Conservation (phyloP, 23 tunicate species). For the Clavelina lepadiformis region DNA sequence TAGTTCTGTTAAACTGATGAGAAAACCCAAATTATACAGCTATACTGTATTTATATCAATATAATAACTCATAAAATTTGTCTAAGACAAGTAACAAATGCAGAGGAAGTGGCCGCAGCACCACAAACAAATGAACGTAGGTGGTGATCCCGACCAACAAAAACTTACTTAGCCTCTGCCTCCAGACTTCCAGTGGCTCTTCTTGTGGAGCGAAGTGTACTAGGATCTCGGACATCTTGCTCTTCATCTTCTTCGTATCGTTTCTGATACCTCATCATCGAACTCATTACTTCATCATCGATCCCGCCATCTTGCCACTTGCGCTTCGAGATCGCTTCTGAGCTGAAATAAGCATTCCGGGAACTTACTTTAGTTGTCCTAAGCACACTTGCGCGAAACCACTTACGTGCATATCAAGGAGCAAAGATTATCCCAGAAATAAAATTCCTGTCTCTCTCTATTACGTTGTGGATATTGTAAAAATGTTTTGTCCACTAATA, state of each 20-base stretch:
- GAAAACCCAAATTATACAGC: too few relatives aligned
- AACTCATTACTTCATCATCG: background rate
- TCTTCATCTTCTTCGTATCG: conserved; percentile 2
- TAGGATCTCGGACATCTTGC: background rate
- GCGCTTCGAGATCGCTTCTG: conserved; percentile 4
- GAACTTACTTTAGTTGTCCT: background rate
- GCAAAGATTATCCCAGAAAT: conserved; percentile 81
- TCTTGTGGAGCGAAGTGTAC: conserved; percentile 31
- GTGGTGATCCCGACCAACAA: too few relatives aligned
- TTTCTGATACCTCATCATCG: background rate
- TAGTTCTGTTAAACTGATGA: too few relatives aligned
- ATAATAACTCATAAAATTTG: too few relatives aligned
- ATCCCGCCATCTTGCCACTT: conserved; percentile 9
- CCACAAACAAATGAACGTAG: too few relatives aligned
- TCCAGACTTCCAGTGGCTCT: too few relatives aligned
- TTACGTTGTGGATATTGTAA: conserved; percentile 68
- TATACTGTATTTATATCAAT: too few relatives aligned
- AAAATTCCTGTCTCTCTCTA: conserved; percentile 55
- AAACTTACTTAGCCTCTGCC: too few relatives aligned
- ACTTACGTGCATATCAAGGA: conserved; percentile 49
- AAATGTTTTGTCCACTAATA: conserved; percentile 79
- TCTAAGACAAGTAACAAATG: too few relatives aligned
- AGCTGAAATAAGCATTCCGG: too few relatives aligned
- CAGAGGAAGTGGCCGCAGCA: too few relatives aligned
- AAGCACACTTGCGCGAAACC: background rate